Percentiles rank a stretch among this genome's conserved stretches.
phyloP scores from a whole-genome alignment of 2,113 vertebrate species.

The Leuciscus idus region DNA sequence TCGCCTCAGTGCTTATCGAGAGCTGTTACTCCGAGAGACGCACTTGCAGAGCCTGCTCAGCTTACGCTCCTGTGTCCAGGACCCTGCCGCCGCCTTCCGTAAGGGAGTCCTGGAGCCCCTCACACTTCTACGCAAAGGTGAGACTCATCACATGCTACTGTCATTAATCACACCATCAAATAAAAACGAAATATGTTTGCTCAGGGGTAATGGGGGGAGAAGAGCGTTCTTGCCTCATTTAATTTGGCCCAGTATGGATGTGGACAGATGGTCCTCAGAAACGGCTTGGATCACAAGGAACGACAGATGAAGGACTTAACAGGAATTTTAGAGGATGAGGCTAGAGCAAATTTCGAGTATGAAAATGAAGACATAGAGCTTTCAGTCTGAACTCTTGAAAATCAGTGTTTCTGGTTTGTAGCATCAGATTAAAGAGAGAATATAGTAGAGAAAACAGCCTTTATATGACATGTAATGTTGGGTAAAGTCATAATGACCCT shows the following conservation, averaged over 20 bases:
- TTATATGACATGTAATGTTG: neutral
- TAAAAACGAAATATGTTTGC: constrained; percentile 32
- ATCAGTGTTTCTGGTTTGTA: constrained; percentile 12
- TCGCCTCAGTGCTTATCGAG: constrained; percentile 84
- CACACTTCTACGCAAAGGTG: constrained; percentile 86
- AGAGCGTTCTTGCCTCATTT: constrained; percentile 29
- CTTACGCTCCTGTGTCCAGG: constrained; percentile 94
- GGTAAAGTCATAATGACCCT: neutral
- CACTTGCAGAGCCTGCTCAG: constrained; percentile 92
- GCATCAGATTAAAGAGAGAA: neutral
- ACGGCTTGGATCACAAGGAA: constrained; percentile 37
- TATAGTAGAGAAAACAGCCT: neutral
- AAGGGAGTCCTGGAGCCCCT: constrained; percentile 92
- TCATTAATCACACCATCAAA: constrained; percentile 24
- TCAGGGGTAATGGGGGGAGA: constrained; percentile 24
- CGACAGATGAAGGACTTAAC: constrained; percentile 47
- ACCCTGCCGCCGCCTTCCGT: constrained; percentile 87
- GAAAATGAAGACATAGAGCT: constrained; percentile 20
- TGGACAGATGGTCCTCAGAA: constrained; percentile 40
- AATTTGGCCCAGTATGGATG: constrained; percentile 20
- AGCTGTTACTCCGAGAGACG: constrained; percentile 87
- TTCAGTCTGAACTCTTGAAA: neutral
- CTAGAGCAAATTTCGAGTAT: constrained; percentile 17
- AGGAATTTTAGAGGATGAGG: constrained; percentile 32
- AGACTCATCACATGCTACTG: neutral